Evolutionary conservation across 37 sponge, comb jelly and placozoan genomes (phyloP).

Genomic region (Hormiphora californensis): DNA sequence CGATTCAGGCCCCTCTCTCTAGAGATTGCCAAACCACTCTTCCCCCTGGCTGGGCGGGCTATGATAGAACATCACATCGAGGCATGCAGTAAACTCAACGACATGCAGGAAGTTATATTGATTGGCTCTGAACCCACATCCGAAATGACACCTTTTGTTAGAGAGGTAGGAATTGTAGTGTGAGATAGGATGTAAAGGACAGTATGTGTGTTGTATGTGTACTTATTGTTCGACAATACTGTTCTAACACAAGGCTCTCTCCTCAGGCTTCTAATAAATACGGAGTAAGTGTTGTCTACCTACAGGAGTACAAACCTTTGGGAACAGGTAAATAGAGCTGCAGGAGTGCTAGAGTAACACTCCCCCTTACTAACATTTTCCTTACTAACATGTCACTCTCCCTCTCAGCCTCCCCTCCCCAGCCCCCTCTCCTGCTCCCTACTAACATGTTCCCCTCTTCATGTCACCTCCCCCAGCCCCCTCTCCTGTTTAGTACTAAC

Average conservation of each 20-base stretch:
- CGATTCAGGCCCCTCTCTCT: constrained; percentile 93
- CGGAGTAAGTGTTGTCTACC: constrained; percentile 60
- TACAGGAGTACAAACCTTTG: constrained; percentile 89
- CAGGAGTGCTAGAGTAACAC: no score
- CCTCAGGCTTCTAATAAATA: constrained; percentile 8
- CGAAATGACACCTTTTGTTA: background rate
- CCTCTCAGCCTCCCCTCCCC: no score
- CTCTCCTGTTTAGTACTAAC: no score
- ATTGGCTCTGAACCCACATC: constrained; percentile 37
- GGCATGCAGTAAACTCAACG: constrained; percentile 70
- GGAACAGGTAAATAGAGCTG: constrained; percentile 66
- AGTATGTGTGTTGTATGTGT: constrained; percentile 55
- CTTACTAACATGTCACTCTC: background rate
- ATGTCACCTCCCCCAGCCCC: no score
- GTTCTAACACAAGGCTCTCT: background rate
- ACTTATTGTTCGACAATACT: background rate
- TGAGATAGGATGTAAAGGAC: background rate
- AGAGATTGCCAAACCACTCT: constrained; percentile 87
- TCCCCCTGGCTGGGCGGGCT: constrained; percentile 95
- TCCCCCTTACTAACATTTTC: background rate
- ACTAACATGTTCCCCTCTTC: no score
- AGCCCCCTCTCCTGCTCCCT: no score
- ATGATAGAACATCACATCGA: constrained; percentile 95
- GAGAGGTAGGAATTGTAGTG: background rate
- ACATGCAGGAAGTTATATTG: constrained; percentile 17